phyloP scores from a whole-genome alignment of 2,797 vertebrate species.

The Sebastes vulpes region DNA sequence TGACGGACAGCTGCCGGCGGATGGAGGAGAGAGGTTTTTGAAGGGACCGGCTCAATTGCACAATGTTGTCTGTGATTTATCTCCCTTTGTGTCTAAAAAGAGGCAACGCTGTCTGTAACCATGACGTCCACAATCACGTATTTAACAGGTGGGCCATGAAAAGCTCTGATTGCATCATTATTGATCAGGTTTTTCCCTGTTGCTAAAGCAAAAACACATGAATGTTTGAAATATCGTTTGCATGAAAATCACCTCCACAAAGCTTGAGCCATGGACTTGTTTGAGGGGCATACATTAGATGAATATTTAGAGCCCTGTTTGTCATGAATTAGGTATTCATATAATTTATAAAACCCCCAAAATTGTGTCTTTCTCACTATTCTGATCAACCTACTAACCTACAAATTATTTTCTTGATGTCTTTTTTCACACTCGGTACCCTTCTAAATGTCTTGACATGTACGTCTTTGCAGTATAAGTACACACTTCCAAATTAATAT shows the following conservation, averaged over 20 bases:
- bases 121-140: background rate
- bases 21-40: slow-evolving; percentile 43
- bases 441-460: background rate
- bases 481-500: background rate
- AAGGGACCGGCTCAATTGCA: slow-evolving; percentile 41
- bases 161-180: slow-evolving; percentile 30
- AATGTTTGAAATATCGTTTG: background rate
- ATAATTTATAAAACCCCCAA: background rate
- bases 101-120: background rate
- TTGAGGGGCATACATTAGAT: background rate
- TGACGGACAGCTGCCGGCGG: slow-evolving; percentile 70
- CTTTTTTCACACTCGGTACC: background rate
- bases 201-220: background rate
- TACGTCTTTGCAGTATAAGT: background rate
- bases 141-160: slow-evolving; percentile 1
- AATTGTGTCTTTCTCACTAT: no score
- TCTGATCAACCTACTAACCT: no score
- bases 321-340: background rate
- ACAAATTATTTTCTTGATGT: background rate
- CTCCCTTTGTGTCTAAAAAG: slow-evolving; percentile 23
- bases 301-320: no score
- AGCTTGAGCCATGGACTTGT: background rate
- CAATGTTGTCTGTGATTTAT: slow-evolving; percentile 27
- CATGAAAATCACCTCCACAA: background rate
- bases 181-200: background rate